Evolutionary conservation across 92 coral and sea anemone genomes (phyloP).

Genomic region (Porites cylindrica): DNA sequence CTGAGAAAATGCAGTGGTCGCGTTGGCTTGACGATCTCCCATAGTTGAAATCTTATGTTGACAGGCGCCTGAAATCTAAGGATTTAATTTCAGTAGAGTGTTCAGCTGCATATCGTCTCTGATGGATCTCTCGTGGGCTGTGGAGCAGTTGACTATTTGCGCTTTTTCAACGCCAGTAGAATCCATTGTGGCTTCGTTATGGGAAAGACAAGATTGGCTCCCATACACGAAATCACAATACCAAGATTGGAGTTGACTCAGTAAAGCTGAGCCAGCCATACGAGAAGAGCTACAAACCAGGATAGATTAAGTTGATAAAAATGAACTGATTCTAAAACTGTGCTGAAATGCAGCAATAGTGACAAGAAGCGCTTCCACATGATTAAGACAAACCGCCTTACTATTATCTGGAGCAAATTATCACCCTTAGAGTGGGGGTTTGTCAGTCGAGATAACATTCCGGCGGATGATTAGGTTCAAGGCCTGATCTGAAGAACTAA

Average conservation of each 20-base stretch:
- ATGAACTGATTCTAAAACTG: slow-evolving; percentile 61
- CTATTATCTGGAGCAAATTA: no score
- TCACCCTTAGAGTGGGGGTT: not conserved
- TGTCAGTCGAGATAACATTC: not conserved
- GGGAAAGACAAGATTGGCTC: slow-evolving; percentile 1
- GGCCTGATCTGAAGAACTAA: not conserved
- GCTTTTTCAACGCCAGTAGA: no score
- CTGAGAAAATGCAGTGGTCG: not conserved
- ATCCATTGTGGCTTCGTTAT: no score
- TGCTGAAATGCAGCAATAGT: slow-evolving; percentile 19
- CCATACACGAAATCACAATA: slow-evolving; percentile 28
- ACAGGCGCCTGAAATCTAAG: not conserved
- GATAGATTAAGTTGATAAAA: slow-evolving; percentile 17
- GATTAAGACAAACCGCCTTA: not conserved
- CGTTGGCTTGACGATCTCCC: slow-evolving; percentile 15
- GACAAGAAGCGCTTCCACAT: slow-evolving; percentile 46
- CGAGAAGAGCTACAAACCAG: slow-evolving; percentile 43
- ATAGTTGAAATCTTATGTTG: not conserved
- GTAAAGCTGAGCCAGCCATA: slow-evolving; percentile 20
- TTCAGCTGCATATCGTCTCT: no score
- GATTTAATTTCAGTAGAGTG: not conserved
- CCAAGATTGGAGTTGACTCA: slow-evolving; percentile 35
- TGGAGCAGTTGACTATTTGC: no score
- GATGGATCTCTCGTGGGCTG: no score
- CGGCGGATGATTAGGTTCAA: not conserved